Conservation (phyloP, 2,888 invertebrate species). For the Myathropa florea region DNA sequence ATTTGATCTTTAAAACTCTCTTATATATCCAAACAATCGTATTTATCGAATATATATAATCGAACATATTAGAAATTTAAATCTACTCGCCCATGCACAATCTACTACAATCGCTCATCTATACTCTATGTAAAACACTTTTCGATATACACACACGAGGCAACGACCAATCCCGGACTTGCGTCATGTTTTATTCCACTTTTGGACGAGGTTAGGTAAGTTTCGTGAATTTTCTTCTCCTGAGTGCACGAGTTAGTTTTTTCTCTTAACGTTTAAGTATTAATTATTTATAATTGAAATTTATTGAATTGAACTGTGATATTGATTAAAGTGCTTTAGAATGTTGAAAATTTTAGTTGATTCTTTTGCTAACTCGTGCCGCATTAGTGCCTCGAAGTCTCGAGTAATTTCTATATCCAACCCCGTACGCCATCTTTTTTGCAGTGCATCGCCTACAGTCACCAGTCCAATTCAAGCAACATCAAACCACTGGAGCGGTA, state of each 20-base stretch:
- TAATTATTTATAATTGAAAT: slow-evolving; percentile 39
- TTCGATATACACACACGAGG: slow-evolving; percentile 56
- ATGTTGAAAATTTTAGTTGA: slow-evolving; percentile 76
- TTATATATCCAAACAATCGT: too few relatives aligned
- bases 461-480: slow-evolving; percentile 52
- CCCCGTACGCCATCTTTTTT: slow-evolving; percentile 66
- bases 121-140: background rate
- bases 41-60: too few relatives aligned
- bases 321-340: slow-evolving; percentile 53
- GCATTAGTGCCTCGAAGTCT: slow-evolving; percentile 73
- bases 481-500: slow-evolving; percentile 58
- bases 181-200: slow-evolving; percentile 75
- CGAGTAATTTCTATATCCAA: slow-evolving; percentile 76
- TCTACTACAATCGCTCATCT: slow-evolving; percentile 57
- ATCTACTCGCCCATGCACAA: background rate
- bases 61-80: too few relatives aligned
- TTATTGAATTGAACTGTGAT: background rate
- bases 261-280: background rate
- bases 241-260: slow-evolving; percentile 73
- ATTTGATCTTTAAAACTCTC: too few relatives aligned
- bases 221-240: slow-evolving; percentile 73
- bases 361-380: slow-evolving; percentile 75
- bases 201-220: slow-evolving; percentile 81
- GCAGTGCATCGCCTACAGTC: slow-evolving; percentile 56
- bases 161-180: slow-evolving; percentile 64